phyloP scores from a whole-genome alignment of 2,113 vertebrate species.

The Eretmochelys imbricata region DNA sequence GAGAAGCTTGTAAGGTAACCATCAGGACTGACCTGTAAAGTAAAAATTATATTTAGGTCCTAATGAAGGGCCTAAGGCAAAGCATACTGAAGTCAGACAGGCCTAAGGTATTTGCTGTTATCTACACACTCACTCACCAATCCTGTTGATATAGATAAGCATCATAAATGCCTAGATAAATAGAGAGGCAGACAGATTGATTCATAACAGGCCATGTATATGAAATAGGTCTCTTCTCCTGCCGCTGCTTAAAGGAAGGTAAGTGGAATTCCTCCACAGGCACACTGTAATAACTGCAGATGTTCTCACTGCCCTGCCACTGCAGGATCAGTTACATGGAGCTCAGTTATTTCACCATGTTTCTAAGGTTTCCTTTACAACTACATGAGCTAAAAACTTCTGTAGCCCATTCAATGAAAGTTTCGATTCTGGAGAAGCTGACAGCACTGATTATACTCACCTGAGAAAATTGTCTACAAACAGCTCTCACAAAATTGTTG shows the following conservation, averaged over 20 bases:
- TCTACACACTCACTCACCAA: neutral
- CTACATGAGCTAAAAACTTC: neutral
- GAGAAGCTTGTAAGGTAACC: neutral
- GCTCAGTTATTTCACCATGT: neutral
- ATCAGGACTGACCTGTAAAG: neutral
- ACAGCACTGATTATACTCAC: neutral
- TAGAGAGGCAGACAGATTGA: neutral
- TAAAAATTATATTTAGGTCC: neutral
- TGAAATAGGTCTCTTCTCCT: neutral
- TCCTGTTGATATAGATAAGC: neutral
- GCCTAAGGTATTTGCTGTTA: neutral
- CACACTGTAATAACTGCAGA: neutral
- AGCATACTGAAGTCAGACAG: neutral
- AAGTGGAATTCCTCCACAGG: neutral
- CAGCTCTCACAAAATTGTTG: neutral
- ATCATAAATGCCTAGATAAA: neutral
- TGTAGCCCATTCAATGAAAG: neutral
- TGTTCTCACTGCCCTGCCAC: neutral
- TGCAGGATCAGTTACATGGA: neutral
- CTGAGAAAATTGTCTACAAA: neutral
- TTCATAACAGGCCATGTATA: fast-evolving
- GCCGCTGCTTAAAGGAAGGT: neutral
- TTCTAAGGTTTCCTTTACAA: neutral
- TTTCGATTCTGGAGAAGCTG: neutral
- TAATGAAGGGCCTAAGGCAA: neutral